Base-by-base conservation (phyloP, 1,140 invertebrate genomes). In the Ephestia elutella region DNA sequence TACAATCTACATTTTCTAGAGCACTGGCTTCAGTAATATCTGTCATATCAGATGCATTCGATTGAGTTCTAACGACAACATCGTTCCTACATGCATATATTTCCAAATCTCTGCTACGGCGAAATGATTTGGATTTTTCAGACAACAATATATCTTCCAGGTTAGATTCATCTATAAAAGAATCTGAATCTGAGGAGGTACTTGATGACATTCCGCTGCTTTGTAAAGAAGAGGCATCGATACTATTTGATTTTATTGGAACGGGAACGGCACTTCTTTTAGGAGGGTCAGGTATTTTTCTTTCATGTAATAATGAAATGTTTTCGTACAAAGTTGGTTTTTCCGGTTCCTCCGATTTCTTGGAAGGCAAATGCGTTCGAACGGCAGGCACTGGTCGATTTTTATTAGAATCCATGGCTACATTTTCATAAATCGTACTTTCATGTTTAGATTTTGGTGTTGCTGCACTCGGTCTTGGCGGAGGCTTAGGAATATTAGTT, bases 1-100 rank as follows among this genome's bases (percentile, higher is more conserved):
- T 86, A 55, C 81, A 85, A 68, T 88, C 86, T n/a, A 87, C 78
- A 73, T 88, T 86, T 66, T 87, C 86, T 62, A 88, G 74, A 21
- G 86, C 83, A 77, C 84, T 86, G 13, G 66, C 67, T 63, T 82
- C 81, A 7, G 81, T 86, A 19, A 75, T 25, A 59, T 83, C 69
- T 49, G 86, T 86, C 49, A 72, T 73, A 62, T 75, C 67, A n/a
- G 80, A 83, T 5, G 73, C 73, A 56, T 73, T 73, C 0, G 83
- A 86, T 54, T 70, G 60, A 25, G 75, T 78, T 57, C 76, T 69
- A 50, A 65, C 60, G 49, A 80, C 59, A 50, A 69, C 71, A 73
- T 75, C 85, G 51, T 62, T 64, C 32, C 64, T 65, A 50, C 66
- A 56, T 32, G 57, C 64, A 38, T 49, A 54, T 5, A 58, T 20